phyloP scores from a whole-genome alignment of 23 tunicate species.

The Diplosoma virens region DNA sequence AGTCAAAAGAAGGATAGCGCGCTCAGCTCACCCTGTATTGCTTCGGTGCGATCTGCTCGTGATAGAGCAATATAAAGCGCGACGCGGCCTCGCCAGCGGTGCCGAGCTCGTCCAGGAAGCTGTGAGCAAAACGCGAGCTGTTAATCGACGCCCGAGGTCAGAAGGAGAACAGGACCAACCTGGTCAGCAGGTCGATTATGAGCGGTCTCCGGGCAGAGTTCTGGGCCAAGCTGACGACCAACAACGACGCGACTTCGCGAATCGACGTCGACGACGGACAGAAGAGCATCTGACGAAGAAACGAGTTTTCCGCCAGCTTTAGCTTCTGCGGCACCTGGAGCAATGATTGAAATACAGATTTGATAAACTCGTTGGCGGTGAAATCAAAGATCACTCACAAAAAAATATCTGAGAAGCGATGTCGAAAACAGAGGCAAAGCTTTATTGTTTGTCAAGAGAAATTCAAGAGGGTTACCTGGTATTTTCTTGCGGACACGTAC shows the following conservation, averaged over 20 bases:
- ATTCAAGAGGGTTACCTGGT: conserved; percentile 38
- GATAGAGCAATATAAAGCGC: conserved; percentile 63
- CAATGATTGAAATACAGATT: too few species aligned
- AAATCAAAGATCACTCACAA: too few species aligned
- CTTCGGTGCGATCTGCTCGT: conserved; percentile 58
- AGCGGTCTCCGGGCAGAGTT: conserved; percentile 56
- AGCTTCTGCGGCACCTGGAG: conserved; percentile 40
- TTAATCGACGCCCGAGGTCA: too few species aligned
- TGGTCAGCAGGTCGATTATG: conserved; percentile 67
- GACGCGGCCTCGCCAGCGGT: conserved; percentile 82
- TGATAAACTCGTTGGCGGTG: too few species aligned
- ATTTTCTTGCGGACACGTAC: conserved; percentile 43
- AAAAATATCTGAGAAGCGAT: background rate
- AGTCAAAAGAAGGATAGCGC: too few species aligned
- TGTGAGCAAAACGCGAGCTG: conserved; percentile 29
- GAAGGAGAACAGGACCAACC: too few species aligned
- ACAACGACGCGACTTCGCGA: conserved; percentile 75
- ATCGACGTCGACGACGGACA: conserved; percentile 76
- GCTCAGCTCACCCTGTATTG: conserved; percentile 69
- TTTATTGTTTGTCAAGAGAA: too few species aligned
- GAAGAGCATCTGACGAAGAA: conserved; percentile 80
- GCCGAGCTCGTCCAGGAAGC: conserved; percentile 71
- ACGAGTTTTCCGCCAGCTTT: conserved; percentile 21
- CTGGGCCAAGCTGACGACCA: conserved; percentile 58
- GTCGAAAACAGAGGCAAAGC: background rate